A percentile compares a stretch with the other conserved stretches of the same genome.
Evolutionary conservation across 2,888 invertebrate species (phyloP).

Genomic region (Ophion obscuratus): DNA sequence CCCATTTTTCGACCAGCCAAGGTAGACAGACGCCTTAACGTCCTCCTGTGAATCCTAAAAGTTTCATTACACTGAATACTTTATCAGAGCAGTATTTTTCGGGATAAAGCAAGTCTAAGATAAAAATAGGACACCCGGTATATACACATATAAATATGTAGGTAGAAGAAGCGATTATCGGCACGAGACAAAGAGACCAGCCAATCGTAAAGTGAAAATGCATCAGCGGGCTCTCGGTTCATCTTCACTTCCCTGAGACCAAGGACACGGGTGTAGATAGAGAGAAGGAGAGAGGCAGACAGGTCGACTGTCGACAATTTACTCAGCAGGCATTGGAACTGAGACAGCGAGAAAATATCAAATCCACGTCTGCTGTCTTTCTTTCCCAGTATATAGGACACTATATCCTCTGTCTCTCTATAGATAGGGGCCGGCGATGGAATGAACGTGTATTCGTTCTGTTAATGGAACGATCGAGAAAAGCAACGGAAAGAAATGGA

Average conservation of each 20-base stretch:
- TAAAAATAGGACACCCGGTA: no score
- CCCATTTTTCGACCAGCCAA: no score
- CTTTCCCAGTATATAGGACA: not conserved
- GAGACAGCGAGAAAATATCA: constrained; percentile 26
- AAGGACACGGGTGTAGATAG: not conserved
- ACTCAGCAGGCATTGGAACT: constrained; percentile 13
- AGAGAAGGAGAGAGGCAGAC: constrained; percentile 20
- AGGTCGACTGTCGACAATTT: constrained; percentile 8
- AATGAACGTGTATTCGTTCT: constrained; percentile 2
- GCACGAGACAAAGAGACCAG: constrained; percentile 69
- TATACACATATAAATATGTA: not conserved
- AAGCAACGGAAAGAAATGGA: not conserved
- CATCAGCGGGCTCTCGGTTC: constrained; percentile 55
- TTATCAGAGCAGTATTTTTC: no score
- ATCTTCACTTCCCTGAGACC: constrained; percentile 15
- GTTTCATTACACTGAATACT: no score
- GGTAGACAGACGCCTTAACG: no score
- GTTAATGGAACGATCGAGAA: constrained; percentile 27
- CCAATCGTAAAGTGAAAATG: constrained; percentile 70
- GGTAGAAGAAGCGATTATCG: constrained; percentile 72
- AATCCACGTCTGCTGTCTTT: constrained; percentile 6
- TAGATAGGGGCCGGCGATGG: not conserved
- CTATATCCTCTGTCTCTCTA: not conserved
- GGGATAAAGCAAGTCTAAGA: no score
- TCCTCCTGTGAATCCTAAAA: no score